Base-by-base conservation (phyloP, 1,140 invertebrate genomes). In the Mesaphorura yosii region DNA sequence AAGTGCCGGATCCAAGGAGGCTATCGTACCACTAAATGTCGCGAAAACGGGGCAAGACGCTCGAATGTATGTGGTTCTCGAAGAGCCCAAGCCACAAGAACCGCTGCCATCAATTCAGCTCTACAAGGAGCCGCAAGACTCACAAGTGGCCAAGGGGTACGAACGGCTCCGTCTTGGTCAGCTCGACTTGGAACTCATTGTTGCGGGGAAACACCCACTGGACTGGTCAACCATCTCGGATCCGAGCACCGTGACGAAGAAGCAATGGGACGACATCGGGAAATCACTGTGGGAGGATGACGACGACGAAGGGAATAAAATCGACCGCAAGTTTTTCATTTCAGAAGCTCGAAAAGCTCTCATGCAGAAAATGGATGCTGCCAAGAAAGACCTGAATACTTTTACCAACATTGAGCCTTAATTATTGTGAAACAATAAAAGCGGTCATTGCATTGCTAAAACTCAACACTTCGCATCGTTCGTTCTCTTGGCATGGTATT, bases 11-110 rank as follows among this genome's bases (percentile, higher is more conserved):
- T n/a, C 15, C 45, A 29, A 26, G 29, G 59, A 61, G 45, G 22
- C 40, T 7, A 15, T 38, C 3, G n/a, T 60, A 7, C 31, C 48
- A 19, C 20, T 62, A 25, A 53, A 52, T 38, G 20, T 37, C 6
- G 50, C 53, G 6, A 52, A 44, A 39, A 20, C 48, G 6, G 41
- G 28, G 22, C n/a, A 66, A 38, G 38, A 69, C 48, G 34, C 72
- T 49, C 12, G 67, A 61, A 48, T 68, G 60, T 48, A 66, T 63
- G 38, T 70, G 67, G 27, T 64, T 42, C 26, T 69, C 62, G 59
- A 73, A 72, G 50, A 67, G 28, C 3, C n/a, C 44, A 47, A 51
- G 28, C 7, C 5, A 5, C 15, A 17, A 38, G 48, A 51, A 17
- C 29, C 12, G 37, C 44, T 58, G 5, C 56, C 60, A 5, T 4